A percentile compares a stretch with the other conserved stretches of the same genome.
phyloP scores from a whole-genome alignment of 2,113 vertebrate genomes.

The Phodopus roborovskii region DNA sequence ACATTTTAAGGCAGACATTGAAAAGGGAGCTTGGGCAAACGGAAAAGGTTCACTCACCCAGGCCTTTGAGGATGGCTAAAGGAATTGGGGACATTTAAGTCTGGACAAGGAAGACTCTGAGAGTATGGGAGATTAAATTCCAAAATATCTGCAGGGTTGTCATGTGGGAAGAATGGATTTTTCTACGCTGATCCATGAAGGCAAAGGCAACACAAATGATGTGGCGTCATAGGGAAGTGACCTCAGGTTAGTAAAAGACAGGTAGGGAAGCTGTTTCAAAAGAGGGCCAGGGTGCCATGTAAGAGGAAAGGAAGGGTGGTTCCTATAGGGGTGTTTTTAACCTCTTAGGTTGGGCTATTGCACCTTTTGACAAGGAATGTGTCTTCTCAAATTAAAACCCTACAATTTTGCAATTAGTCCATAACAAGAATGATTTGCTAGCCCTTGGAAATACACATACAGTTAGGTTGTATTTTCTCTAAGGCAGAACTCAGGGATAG shows the following conservation, averaged over 20 bases:
- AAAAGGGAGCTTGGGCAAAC: conserved; percentile 21
- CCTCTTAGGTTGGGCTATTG: background rate
- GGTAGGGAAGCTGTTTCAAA: background rate
- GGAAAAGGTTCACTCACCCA: conserved; percentile 24
- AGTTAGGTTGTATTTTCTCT: background rate
- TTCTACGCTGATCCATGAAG: background rate
- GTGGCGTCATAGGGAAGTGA: background rate
- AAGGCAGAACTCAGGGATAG: background rate
- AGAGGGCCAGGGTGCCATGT: background rate
- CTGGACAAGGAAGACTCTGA: conserved; percentile 29
- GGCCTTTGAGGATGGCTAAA: conserved; percentile 46
- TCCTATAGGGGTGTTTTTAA: background rate
- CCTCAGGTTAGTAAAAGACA: conserved; percentile 45
- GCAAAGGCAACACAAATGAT: conserved; percentile 23
- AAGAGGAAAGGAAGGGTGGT: background rate
- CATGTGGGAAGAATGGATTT: conserved; percentile 30
- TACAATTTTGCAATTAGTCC: background rate
- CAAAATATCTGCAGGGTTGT: conserved; percentile 62
- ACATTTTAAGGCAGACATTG: conserved; percentile 34
- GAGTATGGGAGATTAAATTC: conserved; percentile 27
- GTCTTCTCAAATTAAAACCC: conserved; percentile 44
- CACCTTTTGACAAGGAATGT: background rate
- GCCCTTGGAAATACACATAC: background rate
- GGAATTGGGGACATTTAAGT: background rate
- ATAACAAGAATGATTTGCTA: background rate